phyloP scores from a whole-genome alignment of 2,888 invertebrate species.

The Autographa gamma region DNA sequence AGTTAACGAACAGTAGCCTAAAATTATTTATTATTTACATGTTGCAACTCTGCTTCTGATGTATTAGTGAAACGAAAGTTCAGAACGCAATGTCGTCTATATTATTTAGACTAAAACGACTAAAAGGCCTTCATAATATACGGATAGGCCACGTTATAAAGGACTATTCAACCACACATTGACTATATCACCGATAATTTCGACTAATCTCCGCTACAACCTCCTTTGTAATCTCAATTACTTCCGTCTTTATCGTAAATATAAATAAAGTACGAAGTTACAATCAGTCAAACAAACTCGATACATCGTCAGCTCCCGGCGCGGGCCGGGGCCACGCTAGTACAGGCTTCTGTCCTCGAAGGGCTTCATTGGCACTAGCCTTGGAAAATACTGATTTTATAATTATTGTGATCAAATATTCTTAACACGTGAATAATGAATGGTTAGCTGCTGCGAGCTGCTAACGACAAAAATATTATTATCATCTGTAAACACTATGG shows the following conservation, averaged over 20 bases:
- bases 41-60: slow-evolving; percentile 42
- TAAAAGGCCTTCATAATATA: slow-evolving; percentile 56
- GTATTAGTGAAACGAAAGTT: slow-evolving; percentile 49
- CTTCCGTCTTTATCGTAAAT: slow-evolving; percentile 39
- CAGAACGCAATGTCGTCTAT: slow-evolving; percentile 38
- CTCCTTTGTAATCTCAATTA: slow-evolving; percentile 61
- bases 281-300: slow-evolving; percentile 64
- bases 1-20: slow-evolving; percentile 69
- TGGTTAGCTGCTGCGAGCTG: slow-evolving; percentile 16
- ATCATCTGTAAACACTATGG: slow-evolving; percentile 48
- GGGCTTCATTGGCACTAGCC: slow-evolving; percentile 45
- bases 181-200: slow-evolving; percentile 59
- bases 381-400: slow-evolving; percentile 49
- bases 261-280: slow-evolving; percentile 65
- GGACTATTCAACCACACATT: slow-evolving; percentile 64
- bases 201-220: slow-evolving; percentile 60
- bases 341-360: slow-evolving; percentile 20
- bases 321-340: slow-evolving; percentile 18
- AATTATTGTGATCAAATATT: slow-evolving; percentile 42
- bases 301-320: slow-evolving; percentile 33
- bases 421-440: slow-evolving; percentile 29
- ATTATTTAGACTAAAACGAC: slow-evolving; percentile 58
- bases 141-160: slow-evolving; percentile 59
- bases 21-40: slow-evolving; percentile 59
- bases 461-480: slow-evolving; percentile 43